Evolutionary conservation across 2,888 invertebrate genomes (phyloP).

Genomic region (Xylocampa areola): DNA sequence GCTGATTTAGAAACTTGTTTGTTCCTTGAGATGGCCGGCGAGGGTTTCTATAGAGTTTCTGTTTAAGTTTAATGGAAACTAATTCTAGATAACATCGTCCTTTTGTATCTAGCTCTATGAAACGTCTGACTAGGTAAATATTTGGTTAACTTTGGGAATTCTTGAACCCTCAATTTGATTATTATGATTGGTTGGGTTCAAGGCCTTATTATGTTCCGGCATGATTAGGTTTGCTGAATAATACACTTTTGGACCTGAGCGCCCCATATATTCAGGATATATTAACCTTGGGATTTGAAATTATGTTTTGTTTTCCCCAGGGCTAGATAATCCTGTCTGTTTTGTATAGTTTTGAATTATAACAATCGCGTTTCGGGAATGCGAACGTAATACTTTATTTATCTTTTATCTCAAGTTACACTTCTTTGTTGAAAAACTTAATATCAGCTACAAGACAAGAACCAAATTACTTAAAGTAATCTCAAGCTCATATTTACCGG

Average conservation of each 20-base stretch:
- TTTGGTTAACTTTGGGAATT: slow-evolving; percentile 56
- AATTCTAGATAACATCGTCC: slow-evolving; percentile 71
- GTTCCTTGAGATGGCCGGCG: slow-evolving; percentile 78
- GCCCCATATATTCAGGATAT: neutral
- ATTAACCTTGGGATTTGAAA: too few species aligned
- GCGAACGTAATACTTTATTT: too few species aligned
- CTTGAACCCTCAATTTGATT: slow-evolving; percentile 59
- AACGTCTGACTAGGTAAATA: slow-evolving; percentile 56
- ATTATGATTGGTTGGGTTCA: slow-evolving; percentile 40
- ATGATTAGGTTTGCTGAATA: slow-evolving; percentile 18
- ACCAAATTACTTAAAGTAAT: slow-evolving; percentile 5
- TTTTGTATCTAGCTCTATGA: slow-evolving; percentile 60
- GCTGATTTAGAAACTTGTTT: slow-evolving; percentile 87
- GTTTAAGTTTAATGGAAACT: slow-evolving; percentile 71
- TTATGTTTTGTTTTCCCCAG: neutral
- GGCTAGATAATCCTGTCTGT: too few species aligned
- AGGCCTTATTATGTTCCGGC: slow-evolving; percentile 16
- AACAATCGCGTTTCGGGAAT: too few species aligned
- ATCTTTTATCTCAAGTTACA: neutral
- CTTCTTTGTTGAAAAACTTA: slow-evolving; percentile 1
- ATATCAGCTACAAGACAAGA: neutral
- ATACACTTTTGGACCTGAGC: neutral
- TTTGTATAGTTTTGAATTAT: too few species aligned
- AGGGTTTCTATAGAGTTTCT: slow-evolving; percentile 61
- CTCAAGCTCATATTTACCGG: slow-evolving; percentile 5